A percentile compares a stretch with the other conserved stretches of the same genome.
phyloP scores from a whole-genome alignment of 2,797 vertebrate species.

The Nannoperca australis region DNA sequence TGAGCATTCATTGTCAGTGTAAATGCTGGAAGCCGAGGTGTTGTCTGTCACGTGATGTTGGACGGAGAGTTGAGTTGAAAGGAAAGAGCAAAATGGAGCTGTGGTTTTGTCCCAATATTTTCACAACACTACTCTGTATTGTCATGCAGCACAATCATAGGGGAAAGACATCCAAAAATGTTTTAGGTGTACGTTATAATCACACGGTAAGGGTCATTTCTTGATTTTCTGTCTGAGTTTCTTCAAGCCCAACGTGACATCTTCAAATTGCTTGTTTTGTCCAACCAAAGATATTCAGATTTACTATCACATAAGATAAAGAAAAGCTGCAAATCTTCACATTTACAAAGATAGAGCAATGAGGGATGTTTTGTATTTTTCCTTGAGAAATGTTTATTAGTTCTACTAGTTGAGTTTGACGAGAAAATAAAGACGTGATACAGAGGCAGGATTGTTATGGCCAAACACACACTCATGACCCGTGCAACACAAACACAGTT shows the following conservation, averaged over 20 bases:
- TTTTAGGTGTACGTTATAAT: neutral
- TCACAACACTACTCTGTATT: neutral
- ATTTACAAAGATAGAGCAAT: neutral
- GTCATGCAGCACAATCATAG: neutral
- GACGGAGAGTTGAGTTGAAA: slow-evolving; percentile 22
- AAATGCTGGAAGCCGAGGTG: slow-evolving; percentile 56
- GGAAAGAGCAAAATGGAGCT: neutral
- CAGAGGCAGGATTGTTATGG: neutral
- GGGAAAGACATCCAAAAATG: neutral
- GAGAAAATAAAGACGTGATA: neutral
- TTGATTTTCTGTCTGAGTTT: neutral
- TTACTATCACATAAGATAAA: neutral
- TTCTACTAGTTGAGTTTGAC: neutral
- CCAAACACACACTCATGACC: neutral
- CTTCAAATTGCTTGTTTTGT: neutral
- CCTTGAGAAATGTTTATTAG: neutral
- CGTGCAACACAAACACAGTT: too few relatives aligned
- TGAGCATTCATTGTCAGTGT: slow-evolving; percentile 32
- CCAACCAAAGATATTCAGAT: neutral
- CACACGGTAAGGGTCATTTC: neutral
- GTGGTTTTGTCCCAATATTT: neutral
- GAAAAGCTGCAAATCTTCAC: neutral
- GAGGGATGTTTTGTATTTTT: neutral
- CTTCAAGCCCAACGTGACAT: neutral
- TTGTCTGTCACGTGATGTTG: slow-evolving; percentile 37